Evolutionary conservation across 2,797 vertebrate genomes (phyloP).

Genomic region (Mormyrops boulengeri): DNA sequence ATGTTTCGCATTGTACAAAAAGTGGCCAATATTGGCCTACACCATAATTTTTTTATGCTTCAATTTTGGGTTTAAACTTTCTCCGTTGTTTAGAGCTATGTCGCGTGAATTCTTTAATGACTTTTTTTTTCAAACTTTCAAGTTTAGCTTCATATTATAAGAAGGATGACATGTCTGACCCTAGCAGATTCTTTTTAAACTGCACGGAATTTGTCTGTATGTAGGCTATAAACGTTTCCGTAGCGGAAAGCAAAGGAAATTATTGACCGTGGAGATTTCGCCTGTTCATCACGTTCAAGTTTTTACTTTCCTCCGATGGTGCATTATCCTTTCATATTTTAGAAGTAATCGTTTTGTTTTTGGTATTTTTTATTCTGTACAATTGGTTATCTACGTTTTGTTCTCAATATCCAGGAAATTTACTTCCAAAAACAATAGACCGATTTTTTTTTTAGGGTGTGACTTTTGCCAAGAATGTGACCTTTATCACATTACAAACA

Average conservation of each 20-base stretch:
- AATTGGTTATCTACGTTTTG: not conserved
- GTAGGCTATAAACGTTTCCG: not conserved
- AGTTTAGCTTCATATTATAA: not conserved
- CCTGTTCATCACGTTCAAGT: not conserved
- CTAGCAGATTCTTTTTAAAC: not conserved
- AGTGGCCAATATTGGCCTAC: not conserved
- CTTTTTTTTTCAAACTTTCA: not conserved
- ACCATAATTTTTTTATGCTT: not conserved
- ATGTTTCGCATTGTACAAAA: not conserved
- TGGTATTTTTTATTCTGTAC: not conserved
- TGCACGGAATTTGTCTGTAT: not conserved
- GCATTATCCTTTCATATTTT: not conserved
- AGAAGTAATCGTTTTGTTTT: not conserved
- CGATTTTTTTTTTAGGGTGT: conserved; percentile 27
- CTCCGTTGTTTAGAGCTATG: not conserved
- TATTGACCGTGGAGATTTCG: not conserved
- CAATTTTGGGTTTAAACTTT: not conserved
- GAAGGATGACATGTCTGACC: not conserved
- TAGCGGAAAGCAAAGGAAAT: not conserved
- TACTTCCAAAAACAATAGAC: conserved; percentile 37
- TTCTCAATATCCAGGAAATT: conserved; percentile 37
- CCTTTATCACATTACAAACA: conserved; percentile 25
- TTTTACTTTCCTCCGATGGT: not conserved
- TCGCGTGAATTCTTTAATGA: not conserved
- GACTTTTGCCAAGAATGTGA: conserved; percentile 38